Evolutionary conservation across 1,140 invertebrate genomes (phyloP).

Genomic region (Zaprionus lachaisei): DNA sequence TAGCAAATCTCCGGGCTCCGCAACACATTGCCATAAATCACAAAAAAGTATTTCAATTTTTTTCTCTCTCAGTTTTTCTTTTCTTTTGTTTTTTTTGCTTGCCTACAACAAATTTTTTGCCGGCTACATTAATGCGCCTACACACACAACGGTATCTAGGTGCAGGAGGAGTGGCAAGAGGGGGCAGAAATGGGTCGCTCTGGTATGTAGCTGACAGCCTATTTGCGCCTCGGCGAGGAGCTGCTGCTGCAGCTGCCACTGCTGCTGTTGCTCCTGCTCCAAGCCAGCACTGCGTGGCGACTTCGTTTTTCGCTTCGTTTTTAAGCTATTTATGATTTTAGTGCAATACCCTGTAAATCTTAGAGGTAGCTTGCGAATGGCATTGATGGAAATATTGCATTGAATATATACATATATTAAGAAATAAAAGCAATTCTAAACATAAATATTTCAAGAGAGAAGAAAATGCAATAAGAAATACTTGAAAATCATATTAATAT

Average conservation of each 20-base stretch:
- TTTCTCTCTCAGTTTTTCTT: conserved; percentile 48
- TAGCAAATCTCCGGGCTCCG: conserved; percentile 73
- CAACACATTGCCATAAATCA: conserved; percentile 78
- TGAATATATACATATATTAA: no score
- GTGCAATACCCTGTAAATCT: conserved; percentile 40
- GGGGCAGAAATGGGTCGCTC: conserved; percentile 22
- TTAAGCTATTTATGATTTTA: conserved; percentile 78
- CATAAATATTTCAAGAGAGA: no score
- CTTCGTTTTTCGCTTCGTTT: no score
- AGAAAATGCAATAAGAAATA: not conserved
- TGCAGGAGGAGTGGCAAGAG: not conserved
- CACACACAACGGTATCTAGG: conserved; percentile 54
- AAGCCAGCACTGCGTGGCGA: conserved; percentile 12
- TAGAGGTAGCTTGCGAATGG: not conserved
- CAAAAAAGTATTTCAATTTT: conserved; percentile 80
- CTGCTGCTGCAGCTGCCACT: conserved; percentile 1
- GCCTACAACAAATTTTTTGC: conserved; percentile 47
- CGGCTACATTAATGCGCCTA: conserved; percentile 76
- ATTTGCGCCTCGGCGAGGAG: conserved; percentile 66
- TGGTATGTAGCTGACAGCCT: conserved; percentile 71
- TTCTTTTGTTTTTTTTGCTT: conserved; percentile 33
- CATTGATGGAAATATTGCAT: not conserved
- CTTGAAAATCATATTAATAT: no score
- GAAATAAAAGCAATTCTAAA: no score
- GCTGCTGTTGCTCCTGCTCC: conserved; percentile 1